phyloP scores from a whole-genome alignment of 2,113 vertebrate genomes.

The Laticauda laticaudata region DNA sequence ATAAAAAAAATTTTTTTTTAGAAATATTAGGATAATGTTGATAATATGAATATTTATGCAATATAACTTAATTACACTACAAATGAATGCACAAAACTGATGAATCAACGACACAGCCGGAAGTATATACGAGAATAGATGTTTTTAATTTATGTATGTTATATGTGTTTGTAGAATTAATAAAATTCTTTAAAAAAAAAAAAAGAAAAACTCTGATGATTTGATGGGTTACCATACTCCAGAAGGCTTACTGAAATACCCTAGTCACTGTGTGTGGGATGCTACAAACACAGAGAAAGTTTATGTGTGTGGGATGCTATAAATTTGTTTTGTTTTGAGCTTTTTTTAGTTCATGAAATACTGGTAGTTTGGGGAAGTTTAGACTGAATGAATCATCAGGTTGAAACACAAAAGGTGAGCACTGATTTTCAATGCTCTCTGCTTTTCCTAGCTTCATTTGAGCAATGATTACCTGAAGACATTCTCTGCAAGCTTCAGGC shows the following conservation, averaged over 20 bases:
- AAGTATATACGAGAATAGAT: no score
- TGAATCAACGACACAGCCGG: no score
- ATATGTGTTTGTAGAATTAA: no score
- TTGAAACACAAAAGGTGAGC: neutral
- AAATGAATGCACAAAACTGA: no score
- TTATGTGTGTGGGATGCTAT: neutral
- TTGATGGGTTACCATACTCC: neutral
- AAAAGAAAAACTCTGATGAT: neutral
- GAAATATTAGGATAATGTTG: no score
- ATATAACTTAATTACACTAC: no score
- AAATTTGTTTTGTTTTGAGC: no score
- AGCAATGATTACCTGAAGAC: neutral
- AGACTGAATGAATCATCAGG: neutral
- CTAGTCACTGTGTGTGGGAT: neutral
- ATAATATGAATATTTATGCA: no score
- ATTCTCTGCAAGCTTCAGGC: neutral
- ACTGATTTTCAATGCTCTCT: neutral
- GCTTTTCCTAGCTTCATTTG: neutral
- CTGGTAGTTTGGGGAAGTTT: neutral
- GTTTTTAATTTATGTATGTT: no score
- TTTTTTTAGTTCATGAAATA: neutral
- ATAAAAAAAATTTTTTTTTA: no score
- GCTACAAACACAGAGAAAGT: neutral
- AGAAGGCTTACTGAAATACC: neutral
- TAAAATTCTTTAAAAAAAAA: no score